Evolutionary conservation across 1,140 invertebrate genomes (phyloP).

Genomic region (Procambarus virginalis): DNA sequence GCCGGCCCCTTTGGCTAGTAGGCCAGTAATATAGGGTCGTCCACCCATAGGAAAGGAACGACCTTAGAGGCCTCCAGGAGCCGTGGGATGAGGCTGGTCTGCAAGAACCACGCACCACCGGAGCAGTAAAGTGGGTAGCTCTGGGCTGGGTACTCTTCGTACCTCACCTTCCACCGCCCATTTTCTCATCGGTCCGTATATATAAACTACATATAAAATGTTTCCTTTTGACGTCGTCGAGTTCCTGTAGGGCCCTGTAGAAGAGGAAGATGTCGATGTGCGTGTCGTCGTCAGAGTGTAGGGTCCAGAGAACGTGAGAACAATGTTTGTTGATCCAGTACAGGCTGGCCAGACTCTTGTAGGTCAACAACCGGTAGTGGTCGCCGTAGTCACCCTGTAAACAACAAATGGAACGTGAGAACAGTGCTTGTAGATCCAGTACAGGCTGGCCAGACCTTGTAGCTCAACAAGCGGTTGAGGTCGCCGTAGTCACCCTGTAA

Average conservation of each 20-base stretch:
- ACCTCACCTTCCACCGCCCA: slow-evolving; percentile 22
- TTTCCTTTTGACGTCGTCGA: neutral
- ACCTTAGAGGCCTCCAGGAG: slow-evolving; percentile 29
- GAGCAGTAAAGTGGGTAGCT: slow-evolving; percentile 36
- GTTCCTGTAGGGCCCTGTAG: neutral
- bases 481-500: slow-evolving; percentile 47
- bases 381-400: slow-evolving; percentile 47
- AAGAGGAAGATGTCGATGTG: slow-evolving; percentile 49
- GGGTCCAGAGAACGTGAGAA: slow-evolving; percentile 26
- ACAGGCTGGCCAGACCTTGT: slow-evolving; percentile 32
- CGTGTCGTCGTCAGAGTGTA: slow-evolving; percentile 46
- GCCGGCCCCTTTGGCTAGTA: slow-evolving; percentile 19
- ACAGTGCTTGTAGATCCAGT: slow-evolving; percentile 35
- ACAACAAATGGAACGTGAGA: neutral
- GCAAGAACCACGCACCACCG: slow-evolving; percentile 37
- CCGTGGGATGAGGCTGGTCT: slow-evolving; percentile 9
- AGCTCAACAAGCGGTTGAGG: slow-evolving; percentile 36
- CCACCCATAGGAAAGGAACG: slow-evolving; percentile 50
- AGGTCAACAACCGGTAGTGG: slow-evolving; percentile 38
- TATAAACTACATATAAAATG: slow-evolving; percentile 32
- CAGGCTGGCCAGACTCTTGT: slow-evolving; percentile 32
- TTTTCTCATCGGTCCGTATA: slow-evolving; percentile 19
- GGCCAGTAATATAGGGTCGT: slow-evolving; percentile 45
- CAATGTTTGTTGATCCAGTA: slow-evolving; percentile 39
- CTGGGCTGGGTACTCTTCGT: slow-evolving; percentile 16